Evolutionary conservation across 2,888 invertebrate species (phyloP).

Genomic region (Fragum whitleyi): DNA sequence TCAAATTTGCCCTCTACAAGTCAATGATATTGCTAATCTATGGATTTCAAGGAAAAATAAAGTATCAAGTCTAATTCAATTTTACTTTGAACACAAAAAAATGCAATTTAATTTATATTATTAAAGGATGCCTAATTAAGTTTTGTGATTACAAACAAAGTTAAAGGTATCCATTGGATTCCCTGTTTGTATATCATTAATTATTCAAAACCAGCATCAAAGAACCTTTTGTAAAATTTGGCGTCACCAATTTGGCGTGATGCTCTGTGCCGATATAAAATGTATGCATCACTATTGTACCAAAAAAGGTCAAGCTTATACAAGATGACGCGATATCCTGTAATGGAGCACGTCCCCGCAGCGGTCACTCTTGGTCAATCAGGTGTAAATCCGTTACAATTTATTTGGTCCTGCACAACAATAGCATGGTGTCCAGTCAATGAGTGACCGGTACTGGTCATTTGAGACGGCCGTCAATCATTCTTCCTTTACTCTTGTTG

Average conservation of each 20-base stretch:
- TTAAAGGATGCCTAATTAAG: background rate
- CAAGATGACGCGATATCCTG: conserved; percentile 54
- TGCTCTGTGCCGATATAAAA: background rate
- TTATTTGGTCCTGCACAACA: conserved; percentile 27
- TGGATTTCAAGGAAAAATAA: too few species aligned
- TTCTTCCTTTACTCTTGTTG: background rate
- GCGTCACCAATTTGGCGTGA: background rate
- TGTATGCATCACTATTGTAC: background rate
- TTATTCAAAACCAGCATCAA: background rate
- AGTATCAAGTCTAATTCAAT: too few species aligned
- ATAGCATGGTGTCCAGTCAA: conserved; percentile 17
- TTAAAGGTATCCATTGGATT: background rate
- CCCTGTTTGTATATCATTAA: background rate
- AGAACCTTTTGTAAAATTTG: background rate
- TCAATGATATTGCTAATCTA: too few species aligned
- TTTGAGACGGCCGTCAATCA: conserved; percentile 24
- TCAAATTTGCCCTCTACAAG: too few species aligned
- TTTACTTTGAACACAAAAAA: too few species aligned
- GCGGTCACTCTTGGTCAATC: conserved; percentile 50
- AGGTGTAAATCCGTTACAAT: conserved; percentile 60
- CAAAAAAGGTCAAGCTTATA: conserved; percentile 23
- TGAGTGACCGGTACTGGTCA: conserved; percentile 17
- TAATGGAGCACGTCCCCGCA: conserved; percentile 32
- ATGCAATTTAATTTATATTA: too few species aligned
- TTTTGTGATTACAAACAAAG: background rate